Evolutionary conservation across 2,113 vertebrate species (phyloP), one percentile per base, ranked within the genome.

Genomic region (Craseonycteris thonglongyai): DNA sequence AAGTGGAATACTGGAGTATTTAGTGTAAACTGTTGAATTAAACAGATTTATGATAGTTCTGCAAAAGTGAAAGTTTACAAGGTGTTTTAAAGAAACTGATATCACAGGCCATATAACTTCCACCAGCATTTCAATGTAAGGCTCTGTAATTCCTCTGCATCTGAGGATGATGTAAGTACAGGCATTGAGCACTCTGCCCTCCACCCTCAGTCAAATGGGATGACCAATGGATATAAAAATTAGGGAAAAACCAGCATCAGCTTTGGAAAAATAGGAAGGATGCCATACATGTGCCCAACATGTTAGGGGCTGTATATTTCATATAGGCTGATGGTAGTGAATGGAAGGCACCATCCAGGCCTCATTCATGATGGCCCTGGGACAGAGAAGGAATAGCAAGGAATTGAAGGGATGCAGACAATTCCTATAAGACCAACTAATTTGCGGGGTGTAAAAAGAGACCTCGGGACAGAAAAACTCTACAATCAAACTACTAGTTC

Each of bases 61-160:
- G 90, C 95, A 94, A 56, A 93, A 97, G 95, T 76, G 93, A 94
- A 97, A 96, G 95, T 97, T 97, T 97, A 97, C 94, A 97, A 96
- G 96, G 97, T 97, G 96, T 97, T 96, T 97, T 95, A 96, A 97
- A 97, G 96, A 96, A 97, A 97, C 96, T 93, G 96, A 95, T 97
- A 97, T 97, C 96, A 95, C 96, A 95, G 93, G 84, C 90, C 88
- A 63, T 96, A 96, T 97, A 97, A 96, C 94, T 97, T 96, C 96
- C 97, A 94, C 71, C 80, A 90, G 91, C 84, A 85, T 93, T 91
- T 96, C 88, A 96, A 42, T 28, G 38, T 69, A 80, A 93, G 88
- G n/a, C 94, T 96, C 58, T 92, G 93, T 82, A 76, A 95, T 94
- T 94, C 92, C 90, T 91, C 92, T 80, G 76, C 95, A 93, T 96